Conservation (phyloP, 1,140 invertebrate genomes). For the Drosophila bifasciata region DNA sequence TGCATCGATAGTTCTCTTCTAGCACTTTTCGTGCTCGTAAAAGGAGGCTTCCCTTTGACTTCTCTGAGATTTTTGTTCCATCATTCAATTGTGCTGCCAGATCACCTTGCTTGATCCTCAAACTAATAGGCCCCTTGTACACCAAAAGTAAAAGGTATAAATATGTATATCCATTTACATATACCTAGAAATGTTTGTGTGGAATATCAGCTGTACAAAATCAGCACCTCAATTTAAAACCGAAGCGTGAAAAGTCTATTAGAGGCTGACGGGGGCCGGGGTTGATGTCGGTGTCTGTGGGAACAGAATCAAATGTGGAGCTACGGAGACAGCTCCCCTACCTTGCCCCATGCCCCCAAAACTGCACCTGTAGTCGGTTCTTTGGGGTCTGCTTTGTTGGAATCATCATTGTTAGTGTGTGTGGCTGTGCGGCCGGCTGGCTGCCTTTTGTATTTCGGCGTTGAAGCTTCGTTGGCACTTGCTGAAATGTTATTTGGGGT, state of each 20-base stretch:
- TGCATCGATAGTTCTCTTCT: too few relatives aligned
- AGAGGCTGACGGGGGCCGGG: constrained; percentile 48
- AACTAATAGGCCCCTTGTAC: constrained; percentile 6
- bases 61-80: too few relatives aligned
- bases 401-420: constrained; percentile 30
- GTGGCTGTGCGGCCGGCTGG: constrained; percentile 21
- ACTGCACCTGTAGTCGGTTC: constrained; percentile 63
- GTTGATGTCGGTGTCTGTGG: constrained; percentile 59
- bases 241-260: constrained; percentile 80
- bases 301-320: constrained; percentile 69
- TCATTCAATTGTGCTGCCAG: too few relatives aligned
- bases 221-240: constrained; percentile 78
- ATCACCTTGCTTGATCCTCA: too few relatives aligned
- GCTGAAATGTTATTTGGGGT: constrained; percentile 62
- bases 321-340: constrained; percentile 47
- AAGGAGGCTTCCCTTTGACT: too few relatives aligned
- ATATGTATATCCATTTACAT: constrained; percentile 18
- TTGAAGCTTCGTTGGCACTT: constrained; percentile 78
- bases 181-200: constrained; percentile 3
- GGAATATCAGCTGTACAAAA: constrained; percentile 65
- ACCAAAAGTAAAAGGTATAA: constrained; percentile 21
- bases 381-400: constrained; percentile 60
- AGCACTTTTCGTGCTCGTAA: too few relatives aligned
- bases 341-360: not conserved
- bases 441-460: constrained; percentile 73